Evolutionary conservation across 2,888 invertebrate genomes (phyloP).

Genomic region (Tholera decimalis): DNA sequence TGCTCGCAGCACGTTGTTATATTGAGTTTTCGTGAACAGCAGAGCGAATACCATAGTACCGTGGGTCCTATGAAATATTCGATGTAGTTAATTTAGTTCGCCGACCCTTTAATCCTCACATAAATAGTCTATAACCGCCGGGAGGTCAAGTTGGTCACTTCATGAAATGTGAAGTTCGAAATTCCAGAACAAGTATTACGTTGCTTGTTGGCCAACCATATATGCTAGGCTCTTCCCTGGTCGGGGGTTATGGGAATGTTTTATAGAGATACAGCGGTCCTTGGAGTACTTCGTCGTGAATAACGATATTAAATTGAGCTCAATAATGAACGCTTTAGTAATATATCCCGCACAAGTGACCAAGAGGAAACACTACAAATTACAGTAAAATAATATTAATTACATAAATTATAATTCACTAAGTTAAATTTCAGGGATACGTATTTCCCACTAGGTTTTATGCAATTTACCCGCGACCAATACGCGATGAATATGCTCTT

Average conservation of each 20-base stretch:
- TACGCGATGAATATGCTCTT: too few species aligned
- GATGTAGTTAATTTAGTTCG: conserved; percentile 92
- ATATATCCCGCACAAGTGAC: conserved; percentile 75
- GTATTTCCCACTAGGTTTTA: too few species aligned
- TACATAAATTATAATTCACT: conserved; percentile 38
- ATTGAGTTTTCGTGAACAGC: conserved; percentile 93
- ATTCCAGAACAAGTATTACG: conserved; percentile 95
- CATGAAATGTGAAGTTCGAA: conserved; percentile 96
- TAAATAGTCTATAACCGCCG: conserved; percentile 95
- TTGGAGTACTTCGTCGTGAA: conserved; percentile 58
- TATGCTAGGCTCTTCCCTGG: conserved; percentile 92
- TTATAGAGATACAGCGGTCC: conserved; percentile 29
- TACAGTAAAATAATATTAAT: conserved; percentile 24
- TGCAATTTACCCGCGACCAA: background rate
- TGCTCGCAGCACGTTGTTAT: conserved; percentile 92
- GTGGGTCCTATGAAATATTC: conserved; percentile 98
- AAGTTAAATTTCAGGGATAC: conserved; percentile 3
- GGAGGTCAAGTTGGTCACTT: conserved; percentile 96
- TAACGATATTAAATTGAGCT: conserved; percentile 70
- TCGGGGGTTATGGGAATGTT: too few species aligned
- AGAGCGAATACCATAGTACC: conserved; percentile 93
- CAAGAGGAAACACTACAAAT: conserved; percentile 73
- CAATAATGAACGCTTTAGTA: conserved; percentile 69
- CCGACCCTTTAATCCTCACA: conserved; percentile 83
- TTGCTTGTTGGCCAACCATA: conserved; percentile 96